Base-by-base conservation (phyloP, 2,113 vertebrate genomes). In the Pelodiscus sinensis region DNA sequence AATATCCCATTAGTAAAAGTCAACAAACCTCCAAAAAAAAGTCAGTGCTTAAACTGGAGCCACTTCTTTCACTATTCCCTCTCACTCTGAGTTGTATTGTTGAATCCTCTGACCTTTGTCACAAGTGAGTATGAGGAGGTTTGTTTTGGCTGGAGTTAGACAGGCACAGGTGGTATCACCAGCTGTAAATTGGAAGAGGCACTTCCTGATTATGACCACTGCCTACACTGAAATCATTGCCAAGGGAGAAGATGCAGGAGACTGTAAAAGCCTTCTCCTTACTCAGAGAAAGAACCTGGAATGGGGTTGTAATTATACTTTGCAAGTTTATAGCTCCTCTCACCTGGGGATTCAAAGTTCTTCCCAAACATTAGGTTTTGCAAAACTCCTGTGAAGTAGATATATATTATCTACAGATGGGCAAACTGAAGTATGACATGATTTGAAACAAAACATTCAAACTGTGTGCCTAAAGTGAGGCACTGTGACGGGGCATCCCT, bases 101-200 rank as follows among this genome's bases (percentile, higher is more conserved):
- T 95, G 92, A 92, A 94, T 96, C 78, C 90, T 96, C 86, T 96
- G 95, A 94, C 94, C 92, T 95, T 88, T 89, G 92, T 96, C 91
- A 58, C 77, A 92, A 94, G 96, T 97, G 96, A 94, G 90, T 94
- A 91, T 95, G 93, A 95, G 91, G 94, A 94, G 93, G 95, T 94
- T 95, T 97, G 95, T 97, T 95, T 97, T 97, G 96, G 94, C 97
- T 97, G 96, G 92, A 96, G 96, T 93, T 92, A 79, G 90, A 97
- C 81, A 95, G 93, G 95, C 95, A 94, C 97, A 97, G 96, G 96
- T 97, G 97, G 96, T 86, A 92, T 88, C 91, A 94, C 97, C 97
- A 97, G 96, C 96, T 97, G 97, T 96, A 96, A 96, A 96, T 86
- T 93, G 96, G 96, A 96, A 97, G 97, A 97, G 97, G 94, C 94